These are phyloP conservation scores for Aplocera efformata DNA, from an alignment of 2,888 invertebrate species.

Conservation along the genomic window DNA sequence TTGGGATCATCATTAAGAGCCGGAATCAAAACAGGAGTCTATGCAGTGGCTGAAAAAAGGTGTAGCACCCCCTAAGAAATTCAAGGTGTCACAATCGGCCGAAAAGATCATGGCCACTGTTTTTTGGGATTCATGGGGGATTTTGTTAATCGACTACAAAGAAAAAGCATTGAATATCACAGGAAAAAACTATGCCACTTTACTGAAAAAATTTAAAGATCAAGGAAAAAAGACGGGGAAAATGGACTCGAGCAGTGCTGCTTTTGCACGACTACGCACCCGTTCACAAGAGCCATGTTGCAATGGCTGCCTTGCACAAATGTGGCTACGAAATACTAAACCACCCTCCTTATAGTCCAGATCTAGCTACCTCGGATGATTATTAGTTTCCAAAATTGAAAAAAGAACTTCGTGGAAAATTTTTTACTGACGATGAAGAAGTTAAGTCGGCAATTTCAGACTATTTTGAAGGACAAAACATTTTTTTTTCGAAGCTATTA, in stretches of 20 bases:
- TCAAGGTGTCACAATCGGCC: slow-evolving; percentile 23
- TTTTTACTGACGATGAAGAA: too few species aligned
- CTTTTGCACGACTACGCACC: slow-evolving; percentile 15
- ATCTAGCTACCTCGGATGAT: neutral
- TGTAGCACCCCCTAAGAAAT: slow-evolving; percentile 23
- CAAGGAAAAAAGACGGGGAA: slow-evolving; percentile 8
- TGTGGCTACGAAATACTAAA: slow-evolving; percentile 2
- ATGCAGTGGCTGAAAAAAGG: slow-evolving; percentile 31
- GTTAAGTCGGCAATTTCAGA: too few species aligned
- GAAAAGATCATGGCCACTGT: slow-evolving; percentile 69
- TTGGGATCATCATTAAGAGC: slow-evolving; percentile 31
- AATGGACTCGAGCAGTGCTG: slow-evolving; percentile 5
- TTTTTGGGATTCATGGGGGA: slow-evolving; percentile 15
- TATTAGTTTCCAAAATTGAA: too few species aligned
- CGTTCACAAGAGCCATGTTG: slow-evolving; percentile 15
- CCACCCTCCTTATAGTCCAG: slow-evolving; percentile 5
- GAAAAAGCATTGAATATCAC: slow-evolving; percentile 11
- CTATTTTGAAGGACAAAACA: too few species aligned
- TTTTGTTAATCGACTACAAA: slow-evolving; percentile 8
- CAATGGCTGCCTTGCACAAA: slow-evolving; percentile 9
- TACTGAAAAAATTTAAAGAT: slow-evolving; percentile 6
- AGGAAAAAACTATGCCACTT: slow-evolving; percentile 5
- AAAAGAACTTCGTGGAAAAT: too few species aligned
- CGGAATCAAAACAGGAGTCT: slow-evolving; percentile 29
- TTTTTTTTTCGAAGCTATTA: too few species aligned